Conservation (phyloP, 2,797 vertebrate genomes). For the Neostethus bicornis region DNA sequence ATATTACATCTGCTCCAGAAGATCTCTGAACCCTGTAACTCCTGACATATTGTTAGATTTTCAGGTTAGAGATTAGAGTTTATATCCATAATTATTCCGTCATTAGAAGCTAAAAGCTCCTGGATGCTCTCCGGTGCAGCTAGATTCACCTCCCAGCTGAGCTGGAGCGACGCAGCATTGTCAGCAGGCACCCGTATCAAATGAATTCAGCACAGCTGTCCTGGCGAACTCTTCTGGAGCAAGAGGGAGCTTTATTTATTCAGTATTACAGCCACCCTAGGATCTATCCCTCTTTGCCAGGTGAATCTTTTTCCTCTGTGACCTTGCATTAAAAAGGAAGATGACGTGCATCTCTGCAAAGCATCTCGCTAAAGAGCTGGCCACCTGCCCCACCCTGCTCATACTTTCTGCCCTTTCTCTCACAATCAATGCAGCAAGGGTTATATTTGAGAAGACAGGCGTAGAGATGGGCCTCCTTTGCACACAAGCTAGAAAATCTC, state of each 20-base stretch:
- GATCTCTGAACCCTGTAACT: background rate
- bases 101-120: constrained; percentile 47
- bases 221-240: constrained; percentile 59
- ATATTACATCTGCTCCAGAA: constrained; percentile 22
- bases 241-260: constrained; percentile 62
- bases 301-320: constrained; percentile 42
- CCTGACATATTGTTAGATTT: constrained; percentile 10
- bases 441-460: constrained; percentile 54
- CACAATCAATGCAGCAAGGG: constrained; percentile 26
- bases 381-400: constrained; percentile 39
- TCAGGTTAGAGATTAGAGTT: constrained; percentile 45
- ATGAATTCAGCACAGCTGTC: constrained; percentile 82
- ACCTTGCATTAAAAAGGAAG: constrained; percentile 52
- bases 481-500: constrained; percentile 40
- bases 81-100: constrained; percentile 43
- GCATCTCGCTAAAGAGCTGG: constrained; percentile 26
- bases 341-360: constrained; percentile 35
- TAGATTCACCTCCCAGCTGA: constrained; percentile 65
- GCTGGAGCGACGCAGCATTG: constrained; percentile 70
- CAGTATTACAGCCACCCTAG: constrained; percentile 65
- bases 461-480: constrained; percentile 47
- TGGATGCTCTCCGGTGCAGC: constrained; percentile 58
- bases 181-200: constrained; percentile 77
- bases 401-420: constrained; percentile 30
- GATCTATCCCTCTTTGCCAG: constrained; percentile 56